Conservation (phyloP, 2,113 vertebrate species). For the Bubalus kerabau region DNA sequence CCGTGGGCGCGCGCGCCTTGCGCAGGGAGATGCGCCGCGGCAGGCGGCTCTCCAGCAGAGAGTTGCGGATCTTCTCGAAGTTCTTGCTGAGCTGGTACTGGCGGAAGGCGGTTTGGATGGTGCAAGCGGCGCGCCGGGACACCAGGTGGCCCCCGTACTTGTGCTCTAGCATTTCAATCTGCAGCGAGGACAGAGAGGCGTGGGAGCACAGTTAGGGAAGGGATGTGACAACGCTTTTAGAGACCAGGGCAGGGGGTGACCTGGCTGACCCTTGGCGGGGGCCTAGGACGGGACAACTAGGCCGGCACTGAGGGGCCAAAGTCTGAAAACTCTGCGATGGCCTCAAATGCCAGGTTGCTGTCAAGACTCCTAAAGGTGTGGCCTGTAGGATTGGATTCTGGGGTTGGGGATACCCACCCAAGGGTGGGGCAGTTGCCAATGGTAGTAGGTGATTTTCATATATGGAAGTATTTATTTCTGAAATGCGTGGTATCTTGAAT, state of each 20-base stretch:
- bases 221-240: rapidly evolving
- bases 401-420: neutral
- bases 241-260: neutral
- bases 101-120: constrained; percentile 97
- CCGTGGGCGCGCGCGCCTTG: constrained; percentile 90
- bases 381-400: neutral
- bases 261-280: neutral
- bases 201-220: neutral
- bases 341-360: neutral
- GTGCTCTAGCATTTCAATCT: constrained; percentile 99
- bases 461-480: neutral
- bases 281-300: neutral
- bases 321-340: neutral
- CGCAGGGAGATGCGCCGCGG: constrained; percentile 95
- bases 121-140: constrained; percentile 94
- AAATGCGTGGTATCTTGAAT: neutral
- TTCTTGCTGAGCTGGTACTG: constrained; percentile 99
- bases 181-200: constrained; percentile 47
- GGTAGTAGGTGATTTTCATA: neutral
- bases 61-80: constrained; percentile 99
- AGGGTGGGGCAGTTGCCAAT: neutral
- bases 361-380: neutral
- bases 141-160: constrained; percentile 97
- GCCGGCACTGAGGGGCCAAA: neutral
- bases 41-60: constrained; percentile 94